Evolutionary conservation across 2,797 vertebrate genomes (phyloP), one percentile per base, ranked within the genome.

Genomic region (Notolabrus celidotus): DNA sequence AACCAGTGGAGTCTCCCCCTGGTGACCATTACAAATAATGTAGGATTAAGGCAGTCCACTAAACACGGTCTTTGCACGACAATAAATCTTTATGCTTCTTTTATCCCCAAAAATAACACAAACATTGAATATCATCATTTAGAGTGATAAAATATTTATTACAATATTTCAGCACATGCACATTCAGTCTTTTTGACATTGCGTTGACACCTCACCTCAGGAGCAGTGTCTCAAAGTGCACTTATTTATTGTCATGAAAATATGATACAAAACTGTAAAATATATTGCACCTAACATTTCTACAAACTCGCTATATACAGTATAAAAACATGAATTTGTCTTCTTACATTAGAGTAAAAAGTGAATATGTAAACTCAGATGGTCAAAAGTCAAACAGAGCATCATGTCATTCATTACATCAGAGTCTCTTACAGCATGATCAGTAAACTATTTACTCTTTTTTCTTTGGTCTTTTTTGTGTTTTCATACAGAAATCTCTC

Each of bases 251-350:
- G 14, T 79, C 20, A 58, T 56, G 36, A 71, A 80, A 82, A 82
- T 56, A 80, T 38, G 59, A 53, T 52, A n/a, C n/a, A 57, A 52
- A 68, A 38, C 73, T 70, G 46, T 52, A 51, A 79, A 87, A 89
- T 70, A 82, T 59, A 62, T 34, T 46, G 36, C 47, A 73, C 36
- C 39, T 43, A 65, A 45, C 54, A 20, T 67, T 25, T 63, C 71
- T 63, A 86, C 56, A 86, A 79, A 83, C 61, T 53, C 61, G 41
- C 69, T 82, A 85, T 86, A 11, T 83, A 88, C 70, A 90, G 31
- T 82, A 77, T 74, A 83, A 81, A 83, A 76, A 74, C 22, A 58
- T 16, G 5, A 46, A 60, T 47, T 42, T n/a, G 0, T 10, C 45
- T 47, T 56, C 15, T 63, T 71, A 71, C 53, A 56, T 75, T 52